Conservation (phyloP, 2,797 vertebrate species). For the Rhynchonycteris naso region DNA sequence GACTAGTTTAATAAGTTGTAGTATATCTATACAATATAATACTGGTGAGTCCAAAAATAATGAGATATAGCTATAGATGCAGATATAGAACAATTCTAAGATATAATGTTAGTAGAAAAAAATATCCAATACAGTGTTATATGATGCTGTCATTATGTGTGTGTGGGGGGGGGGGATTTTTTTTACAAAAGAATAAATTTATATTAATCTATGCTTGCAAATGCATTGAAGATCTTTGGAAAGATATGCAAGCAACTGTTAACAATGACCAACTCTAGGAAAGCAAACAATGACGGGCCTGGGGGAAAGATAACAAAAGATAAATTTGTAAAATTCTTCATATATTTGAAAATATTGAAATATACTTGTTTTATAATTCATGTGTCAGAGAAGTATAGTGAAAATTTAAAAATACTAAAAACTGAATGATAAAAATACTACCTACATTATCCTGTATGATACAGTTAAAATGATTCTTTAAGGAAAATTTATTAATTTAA, state of each 20-base stretch:
- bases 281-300: neutral
- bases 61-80: neutral
- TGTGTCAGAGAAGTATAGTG: neutral
- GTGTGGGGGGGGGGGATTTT: too few species aligned
- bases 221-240: neutral
- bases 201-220: neutral
- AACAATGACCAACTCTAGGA: neutral
- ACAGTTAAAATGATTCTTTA: neutral
- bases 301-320: neutral
- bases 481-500: neutral
- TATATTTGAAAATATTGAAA: neutral
- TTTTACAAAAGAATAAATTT: neutral
- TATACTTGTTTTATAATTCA: neutral
- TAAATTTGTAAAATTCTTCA: neutral
- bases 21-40: neutral
- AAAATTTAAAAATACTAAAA: neutral
- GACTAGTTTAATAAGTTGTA: neutral
- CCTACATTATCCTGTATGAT: neutral
- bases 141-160: neutral
- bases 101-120: neutral
- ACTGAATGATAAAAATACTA: neutral
- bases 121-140: neutral
- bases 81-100: neutral
- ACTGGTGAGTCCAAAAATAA: neutral
- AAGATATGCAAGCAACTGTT: neutral